Percentiles rank a stretch among this genome's conserved stretches.
phyloP scores from a whole-genome alignment of 2,113 vertebrate genomes.

The Leptobrachium leishanense region DNA sequence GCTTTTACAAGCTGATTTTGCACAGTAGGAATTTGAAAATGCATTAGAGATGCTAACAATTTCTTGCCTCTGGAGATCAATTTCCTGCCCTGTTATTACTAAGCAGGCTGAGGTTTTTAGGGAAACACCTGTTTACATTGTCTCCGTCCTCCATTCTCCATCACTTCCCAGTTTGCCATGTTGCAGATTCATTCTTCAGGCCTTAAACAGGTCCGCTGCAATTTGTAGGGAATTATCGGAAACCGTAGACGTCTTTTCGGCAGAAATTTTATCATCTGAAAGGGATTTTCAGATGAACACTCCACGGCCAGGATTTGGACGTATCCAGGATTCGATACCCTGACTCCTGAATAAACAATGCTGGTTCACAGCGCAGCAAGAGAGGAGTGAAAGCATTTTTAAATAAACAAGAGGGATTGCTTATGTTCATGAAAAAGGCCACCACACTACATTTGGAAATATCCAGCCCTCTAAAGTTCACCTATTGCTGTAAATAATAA shows the following conservation, averaged over 20 bases:
- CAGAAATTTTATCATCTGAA: slow-evolving; percentile 32
- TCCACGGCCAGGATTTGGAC: neutral
- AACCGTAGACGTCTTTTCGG: slow-evolving; percentile 29
- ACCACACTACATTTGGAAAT: too few relatives aligned
- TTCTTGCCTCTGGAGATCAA: slow-evolving; percentile 59
- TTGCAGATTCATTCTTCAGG: slow-evolving; percentile 34
- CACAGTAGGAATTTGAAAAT: slow-evolving; percentile 67
- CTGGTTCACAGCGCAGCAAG: neutral
- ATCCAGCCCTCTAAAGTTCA: too few relatives aligned
- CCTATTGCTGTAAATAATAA: too few relatives aligned
- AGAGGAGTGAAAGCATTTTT: neutral
- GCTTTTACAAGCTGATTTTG: slow-evolving; percentile 64
- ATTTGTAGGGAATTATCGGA: slow-evolving; percentile 44
- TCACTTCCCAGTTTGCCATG: slow-evolving; percentile 15
- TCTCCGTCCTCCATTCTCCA: slow-evolving; percentile 51
- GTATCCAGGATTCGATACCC: neutral
- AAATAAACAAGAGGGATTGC: neutral
- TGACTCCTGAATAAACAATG: slow-evolving; percentile 8
- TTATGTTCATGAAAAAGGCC: too few relatives aligned
- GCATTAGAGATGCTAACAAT: slow-evolving; percentile 60
- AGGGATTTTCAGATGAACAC: slow-evolving; percentile 33
- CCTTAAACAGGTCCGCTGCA: slow-evolving; percentile 40
- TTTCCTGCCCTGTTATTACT: slow-evolving; percentile 58
- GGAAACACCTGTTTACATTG: slow-evolving; percentile 63
- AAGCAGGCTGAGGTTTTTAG: slow-evolving; percentile 56